Conservation (phyloP, 2,113 vertebrate species). For the Chlamydotis undulata region DNA sequence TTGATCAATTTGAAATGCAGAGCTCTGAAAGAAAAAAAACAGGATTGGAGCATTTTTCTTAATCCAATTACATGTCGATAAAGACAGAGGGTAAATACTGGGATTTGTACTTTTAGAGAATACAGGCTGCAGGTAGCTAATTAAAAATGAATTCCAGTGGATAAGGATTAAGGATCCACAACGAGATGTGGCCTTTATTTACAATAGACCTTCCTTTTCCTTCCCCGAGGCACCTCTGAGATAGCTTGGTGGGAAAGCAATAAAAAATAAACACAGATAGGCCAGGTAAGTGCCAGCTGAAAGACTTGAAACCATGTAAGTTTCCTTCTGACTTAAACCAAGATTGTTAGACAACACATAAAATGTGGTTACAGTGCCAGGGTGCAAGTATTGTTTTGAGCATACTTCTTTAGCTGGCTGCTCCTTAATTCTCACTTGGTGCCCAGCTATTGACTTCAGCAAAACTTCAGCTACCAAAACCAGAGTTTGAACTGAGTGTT, state of each 20-base stretch:
- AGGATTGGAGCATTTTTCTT: not conserved
- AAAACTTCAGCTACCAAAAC: not conserved
- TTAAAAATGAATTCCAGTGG: not conserved
- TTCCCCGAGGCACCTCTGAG: not conserved
- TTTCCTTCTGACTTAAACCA: not conserved
- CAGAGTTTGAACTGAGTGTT: not conserved
- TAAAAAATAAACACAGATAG: not conserved
- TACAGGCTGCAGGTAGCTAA: not conserved
- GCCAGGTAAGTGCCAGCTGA: not conserved
- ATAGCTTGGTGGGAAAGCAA: not conserved
- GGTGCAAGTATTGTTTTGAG: not conserved
- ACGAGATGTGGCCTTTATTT: not conserved
- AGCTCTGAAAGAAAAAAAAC: not conserved
- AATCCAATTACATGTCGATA: not conserved
- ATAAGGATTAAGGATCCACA: not conserved
- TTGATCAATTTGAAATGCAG: not conserved
- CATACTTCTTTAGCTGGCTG: not conserved
- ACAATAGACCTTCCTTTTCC: constrained; percentile 9
- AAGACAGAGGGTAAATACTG: not conserved
- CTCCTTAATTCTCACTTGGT: not conserved
- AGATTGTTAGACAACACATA: not conserved
- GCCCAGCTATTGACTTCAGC: not conserved
- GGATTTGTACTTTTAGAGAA: not conserved
- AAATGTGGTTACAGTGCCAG: not conserved
- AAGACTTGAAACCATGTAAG: not conserved